Base-by-base conservation (phyloP, 1,140 invertebrate species). In the Pentalonia nigronervosa region DNA sequence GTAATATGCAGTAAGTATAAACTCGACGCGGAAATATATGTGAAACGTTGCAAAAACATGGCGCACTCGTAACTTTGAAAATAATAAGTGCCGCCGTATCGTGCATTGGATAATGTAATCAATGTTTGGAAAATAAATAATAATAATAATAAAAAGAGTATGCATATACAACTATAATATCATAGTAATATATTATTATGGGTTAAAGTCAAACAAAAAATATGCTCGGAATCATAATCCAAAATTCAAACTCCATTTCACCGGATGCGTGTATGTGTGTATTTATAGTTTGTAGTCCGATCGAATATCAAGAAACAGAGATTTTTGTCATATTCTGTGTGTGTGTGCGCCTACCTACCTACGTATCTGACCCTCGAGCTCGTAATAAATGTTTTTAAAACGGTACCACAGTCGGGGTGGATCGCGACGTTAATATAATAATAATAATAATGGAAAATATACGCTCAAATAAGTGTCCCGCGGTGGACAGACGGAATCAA, bases 121-220 rank as follows among this genome's bases (percentile, higher is more conserved):
- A 76, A 76, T n/a, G 60, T 76, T 76, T 76, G 60, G 30, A 34
- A 76, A 76, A 76, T 76, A 76, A 76, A 76, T 76, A 76, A 34
- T 76, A 76, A 76, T 76, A 76, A n/a, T n/a, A 60, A 60, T 4
- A 76, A 76, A 17, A 17, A 76, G 4, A 41, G 41, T 41, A 41
- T 2, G 4, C 41, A 41, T 6, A 53, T 53, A 6, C 21, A 17
- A 0, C 14, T n/a, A 76, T 76, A n/a, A 4, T n/a, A n/a, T 30
- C n/a, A 76, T 76, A n/a, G n/a, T 76, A 76, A 76, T 76, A 76
- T 76, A 76, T n/a, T 76, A 76, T n/a, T n/a, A 76, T 76, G n/a
- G 30, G n/a, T n/a, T 76, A 76, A 76, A n/a, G 60, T 76, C 60
- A 76, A 76, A n/a, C 60, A 76, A 76, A 76, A 76, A 67, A 76